These are phyloP conservation scores for Lycaon pictus DNA, from an alignment of 2,113 vertebrate genomes.

Conservation along the genomic window DNA sequence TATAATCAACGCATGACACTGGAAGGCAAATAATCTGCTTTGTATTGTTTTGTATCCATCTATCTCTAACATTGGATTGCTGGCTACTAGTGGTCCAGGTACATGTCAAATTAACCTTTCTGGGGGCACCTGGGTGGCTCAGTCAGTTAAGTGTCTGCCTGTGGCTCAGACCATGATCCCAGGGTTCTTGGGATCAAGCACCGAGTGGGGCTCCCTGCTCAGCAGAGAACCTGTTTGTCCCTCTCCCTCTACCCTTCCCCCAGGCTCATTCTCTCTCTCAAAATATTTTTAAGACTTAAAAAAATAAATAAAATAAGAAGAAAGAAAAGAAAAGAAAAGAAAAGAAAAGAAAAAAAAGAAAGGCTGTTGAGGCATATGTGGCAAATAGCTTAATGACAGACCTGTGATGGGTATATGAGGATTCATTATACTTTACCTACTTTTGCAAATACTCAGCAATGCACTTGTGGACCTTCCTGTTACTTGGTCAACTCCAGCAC, in stretches of 20 bases:
- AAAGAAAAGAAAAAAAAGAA: neutral
- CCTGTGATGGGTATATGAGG: neutral
- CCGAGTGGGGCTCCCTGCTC: neutral
- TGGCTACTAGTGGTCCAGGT: neutral
- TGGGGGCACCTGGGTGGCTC: neutral
- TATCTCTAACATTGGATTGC: neutral
- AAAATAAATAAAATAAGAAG: conserved; percentile 14
- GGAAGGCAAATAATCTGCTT: conserved; percentile 31
- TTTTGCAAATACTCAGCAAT: conserved; percentile 25
- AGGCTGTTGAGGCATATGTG: neutral
- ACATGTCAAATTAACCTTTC: conserved; percentile 32
- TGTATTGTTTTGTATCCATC: neutral
- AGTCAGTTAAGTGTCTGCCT: neutral
- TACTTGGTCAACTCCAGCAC: conserved; percentile 50
- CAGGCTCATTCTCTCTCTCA: neutral
- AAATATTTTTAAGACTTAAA: neutral
- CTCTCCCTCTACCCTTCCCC: neutral
- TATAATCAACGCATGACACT: neutral
- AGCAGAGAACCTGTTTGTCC: neutral
- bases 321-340: neutral
- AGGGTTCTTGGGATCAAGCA: neutral
- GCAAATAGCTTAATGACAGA: conserved; percentile 26
- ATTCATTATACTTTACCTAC: conserved; percentile 29
- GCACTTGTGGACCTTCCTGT: neutral
- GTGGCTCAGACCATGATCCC: neutral